phyloP scores from a whole-genome alignment of 2,113 vertebrate species.

The Campylomormyrus numenius region DNA sequence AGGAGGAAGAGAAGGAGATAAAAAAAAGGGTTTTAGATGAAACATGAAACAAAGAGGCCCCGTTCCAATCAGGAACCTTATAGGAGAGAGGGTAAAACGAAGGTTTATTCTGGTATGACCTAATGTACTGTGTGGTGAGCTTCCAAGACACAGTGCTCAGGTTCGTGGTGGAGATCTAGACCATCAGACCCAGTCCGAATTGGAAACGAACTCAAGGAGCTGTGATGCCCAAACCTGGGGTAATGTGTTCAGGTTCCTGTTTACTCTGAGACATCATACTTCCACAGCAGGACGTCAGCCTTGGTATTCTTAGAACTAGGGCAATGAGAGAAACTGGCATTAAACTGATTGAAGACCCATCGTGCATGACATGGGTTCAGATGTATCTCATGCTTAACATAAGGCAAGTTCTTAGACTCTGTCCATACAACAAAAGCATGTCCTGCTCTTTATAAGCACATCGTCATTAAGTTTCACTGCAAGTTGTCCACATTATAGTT shows the following conservation, averaged over 20 bases:
- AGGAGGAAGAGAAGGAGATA: neutral
- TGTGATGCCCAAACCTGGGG: neutral
- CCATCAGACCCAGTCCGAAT: neutral
- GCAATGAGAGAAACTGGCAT: neutral
- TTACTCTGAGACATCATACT: neutral
- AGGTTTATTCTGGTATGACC: neutral
- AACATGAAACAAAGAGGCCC: neutral
- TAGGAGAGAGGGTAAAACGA: neutral
- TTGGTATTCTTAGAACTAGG: neutral
- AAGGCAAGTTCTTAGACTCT: neutral
- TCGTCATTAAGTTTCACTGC: neutral
- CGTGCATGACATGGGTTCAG: neutral
- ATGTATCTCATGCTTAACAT: neutral
- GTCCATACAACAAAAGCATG: neutral
- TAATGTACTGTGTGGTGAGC: neutral
- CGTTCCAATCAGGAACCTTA: neutral
- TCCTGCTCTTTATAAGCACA: neutral
- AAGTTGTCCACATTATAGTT: neutral
- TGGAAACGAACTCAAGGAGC: neutral
- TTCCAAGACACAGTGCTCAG: neutral
- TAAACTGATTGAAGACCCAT: neutral
- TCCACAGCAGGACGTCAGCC: neutral
- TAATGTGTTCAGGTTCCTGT: neutral
- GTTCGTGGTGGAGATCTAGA: neutral
- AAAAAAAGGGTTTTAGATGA: neutral